phyloP scores from a whole-genome alignment of 2,113 vertebrate genomes.

The Syrmaticus mikado region DNA sequence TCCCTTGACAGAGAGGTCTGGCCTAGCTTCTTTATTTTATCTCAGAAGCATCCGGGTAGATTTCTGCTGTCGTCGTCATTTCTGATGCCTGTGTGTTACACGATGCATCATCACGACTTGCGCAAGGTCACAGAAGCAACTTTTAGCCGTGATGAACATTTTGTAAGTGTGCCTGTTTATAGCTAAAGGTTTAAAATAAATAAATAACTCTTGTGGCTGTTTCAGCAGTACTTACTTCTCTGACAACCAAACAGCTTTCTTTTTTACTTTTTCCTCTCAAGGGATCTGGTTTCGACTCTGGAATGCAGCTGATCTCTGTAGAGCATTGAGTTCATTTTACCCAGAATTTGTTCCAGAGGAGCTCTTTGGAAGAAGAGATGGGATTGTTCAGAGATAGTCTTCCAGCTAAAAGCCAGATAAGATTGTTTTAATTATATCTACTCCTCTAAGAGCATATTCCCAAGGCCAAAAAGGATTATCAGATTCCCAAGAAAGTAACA shows the following conservation, averaged over 20 bases:
- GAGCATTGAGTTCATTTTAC: constrained; percentile 7
- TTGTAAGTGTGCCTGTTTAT: not conserved
- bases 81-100: not conserved
- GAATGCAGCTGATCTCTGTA: constrained; percentile 26
- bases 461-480: not conserved
- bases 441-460: not conserved
- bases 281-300: constrained; percentile 13
- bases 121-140: not conserved
- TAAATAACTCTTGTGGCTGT: not conserved
- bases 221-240: not conserved
- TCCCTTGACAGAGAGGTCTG: not conserved
- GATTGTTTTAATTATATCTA: not conserved
- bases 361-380: constrained; percentile 41
- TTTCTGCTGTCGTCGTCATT: not conserved
- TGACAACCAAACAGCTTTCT: constrained; percentile 24
- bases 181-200: not conserved
- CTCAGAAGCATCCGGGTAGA: not conserved
- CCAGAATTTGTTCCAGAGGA: not conserved
- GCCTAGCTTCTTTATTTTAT: not conserved
- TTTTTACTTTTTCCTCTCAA: constrained; percentile 20
- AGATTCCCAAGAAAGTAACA: not conserved
- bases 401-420: constrained; percentile 20
- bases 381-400: not conserved
- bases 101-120: not conserved
- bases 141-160: not conserved